A percentile compares a stretch with the other conserved stretches of the same genome.
Conservation (phyloP, 2,888 invertebrate genomes). For the Phaedon cochleariae region DNA sequence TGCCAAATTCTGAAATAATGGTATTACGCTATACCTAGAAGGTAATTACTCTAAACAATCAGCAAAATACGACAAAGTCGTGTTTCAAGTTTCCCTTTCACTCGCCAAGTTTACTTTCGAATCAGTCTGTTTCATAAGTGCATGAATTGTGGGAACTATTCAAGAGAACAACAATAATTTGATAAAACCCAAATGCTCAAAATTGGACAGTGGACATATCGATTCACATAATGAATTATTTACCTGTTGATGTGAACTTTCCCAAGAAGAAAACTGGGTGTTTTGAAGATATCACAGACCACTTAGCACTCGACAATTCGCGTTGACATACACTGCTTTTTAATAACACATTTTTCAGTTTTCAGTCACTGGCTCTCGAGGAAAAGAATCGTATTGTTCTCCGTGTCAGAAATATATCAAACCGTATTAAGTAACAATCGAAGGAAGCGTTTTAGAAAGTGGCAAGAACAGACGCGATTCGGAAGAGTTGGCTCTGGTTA, state of each 20-base stretch:
- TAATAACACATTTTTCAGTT: slow-evolving; percentile 21
- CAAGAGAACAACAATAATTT: neutral
- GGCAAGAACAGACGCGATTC: slow-evolving; percentile 23
- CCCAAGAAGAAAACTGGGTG: slow-evolving; percentile 24
- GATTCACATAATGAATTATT: slow-evolving; percentile 8
- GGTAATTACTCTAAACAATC: slow-evolving; percentile 14
- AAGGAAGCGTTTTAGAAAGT: slow-evolving; percentile 39
- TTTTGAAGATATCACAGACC: slow-evolving; percentile 39
- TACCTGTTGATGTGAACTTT: slow-evolving; percentile 28
- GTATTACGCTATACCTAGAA: neutral
- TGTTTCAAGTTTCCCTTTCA: slow-evolving; percentile 40
- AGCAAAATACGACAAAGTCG: slow-evolving; percentile 24
- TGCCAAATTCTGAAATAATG: neutral
- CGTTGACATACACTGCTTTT: slow-evolving; percentile 26
- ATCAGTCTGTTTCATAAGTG: slow-evolving; percentile 30
- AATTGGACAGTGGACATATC: neutral
- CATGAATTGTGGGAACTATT: slow-evolving; percentile 20
- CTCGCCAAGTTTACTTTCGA: slow-evolving; percentile 42
- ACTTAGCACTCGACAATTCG: slow-evolving; percentile 31
- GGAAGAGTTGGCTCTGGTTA: slow-evolving; percentile 7
- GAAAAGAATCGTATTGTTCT: neutral
- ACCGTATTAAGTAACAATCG: slow-evolving; percentile 35
- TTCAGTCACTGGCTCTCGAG: neutral
- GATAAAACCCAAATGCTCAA: slow-evolving; percentile 1
- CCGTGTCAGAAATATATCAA: neutral